Conservation (phyloP, 2,797 vertebrate species). For the Phoxinus dragarum region DNA sequence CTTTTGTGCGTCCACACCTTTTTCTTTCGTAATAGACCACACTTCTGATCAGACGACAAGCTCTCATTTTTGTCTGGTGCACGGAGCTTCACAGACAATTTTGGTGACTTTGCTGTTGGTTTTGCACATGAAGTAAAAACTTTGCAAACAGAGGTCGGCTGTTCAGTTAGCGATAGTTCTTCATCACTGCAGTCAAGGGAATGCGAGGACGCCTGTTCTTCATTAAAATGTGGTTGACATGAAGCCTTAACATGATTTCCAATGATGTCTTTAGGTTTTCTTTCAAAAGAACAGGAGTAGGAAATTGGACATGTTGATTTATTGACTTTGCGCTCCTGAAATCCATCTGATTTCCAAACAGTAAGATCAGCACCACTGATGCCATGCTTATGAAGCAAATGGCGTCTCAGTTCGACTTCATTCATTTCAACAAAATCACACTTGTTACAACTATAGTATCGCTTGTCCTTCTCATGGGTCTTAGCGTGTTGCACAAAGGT, state of each 20-base stretch:
- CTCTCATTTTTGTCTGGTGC: conserved; percentile 65
- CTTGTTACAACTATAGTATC: conserved; percentile 92
- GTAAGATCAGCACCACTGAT: conserved; percentile 80
- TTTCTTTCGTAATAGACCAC: conserved; percentile 87
- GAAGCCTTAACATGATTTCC: conserved; percentile 89
- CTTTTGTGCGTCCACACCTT: conserved; percentile 79
- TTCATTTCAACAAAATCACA: conserved; percentile 91
- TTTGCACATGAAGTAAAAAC: conserved; percentile 64
- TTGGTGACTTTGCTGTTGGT: conserved; percentile 67
- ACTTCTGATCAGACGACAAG: conserved; percentile 78
- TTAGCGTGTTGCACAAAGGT: conserved; percentile 96
- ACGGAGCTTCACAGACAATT: conserved; percentile 72
- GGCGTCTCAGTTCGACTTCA: conserved; percentile 88
- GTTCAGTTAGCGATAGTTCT: conserved; percentile 62
- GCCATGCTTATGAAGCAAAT: conserved; percentile 87
- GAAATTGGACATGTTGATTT: conserved; percentile 70
- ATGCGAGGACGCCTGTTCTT: conserved; percentile 63
- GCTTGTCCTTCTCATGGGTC: conserved; percentile 96
- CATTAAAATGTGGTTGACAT: conserved; percentile 78
- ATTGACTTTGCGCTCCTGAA: conserved; percentile 65
- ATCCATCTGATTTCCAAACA: conserved; percentile 68
- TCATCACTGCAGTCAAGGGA: conserved; percentile 52
- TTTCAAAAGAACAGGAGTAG: conserved; percentile 86
- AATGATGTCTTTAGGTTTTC: conserved; percentile 87
- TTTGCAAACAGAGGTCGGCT: conserved; percentile 60